Evolutionary conservation across 2,888 invertebrate genomes (phyloP).

Genomic region (Caenorhabditis angaria): DNA sequence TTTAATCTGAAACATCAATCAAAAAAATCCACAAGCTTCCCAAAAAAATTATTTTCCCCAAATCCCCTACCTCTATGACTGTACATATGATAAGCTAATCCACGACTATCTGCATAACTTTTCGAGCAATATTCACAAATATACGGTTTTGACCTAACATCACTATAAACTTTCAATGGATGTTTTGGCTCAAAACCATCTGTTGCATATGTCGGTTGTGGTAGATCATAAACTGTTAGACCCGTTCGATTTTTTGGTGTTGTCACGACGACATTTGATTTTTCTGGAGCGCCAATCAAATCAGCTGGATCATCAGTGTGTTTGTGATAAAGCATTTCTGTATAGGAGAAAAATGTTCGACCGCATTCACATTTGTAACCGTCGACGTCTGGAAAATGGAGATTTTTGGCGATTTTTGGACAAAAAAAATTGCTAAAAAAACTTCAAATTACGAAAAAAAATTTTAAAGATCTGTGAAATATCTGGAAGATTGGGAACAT

Average conservation of each 20-base stretch:
- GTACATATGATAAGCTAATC: slow-evolving; percentile 71
- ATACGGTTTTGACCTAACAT: slow-evolving; percentile 69
- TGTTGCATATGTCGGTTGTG: slow-evolving; percentile 64
- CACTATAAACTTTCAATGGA: slow-evolving; percentile 65
- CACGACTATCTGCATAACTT: slow-evolving; percentile 67
- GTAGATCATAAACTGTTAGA: slow-evolving; percentile 54
- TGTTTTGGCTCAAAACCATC: slow-evolving; percentile 70
- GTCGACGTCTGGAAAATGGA: slow-evolving; percentile 54
- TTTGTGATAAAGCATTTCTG: slow-evolving; percentile 71
- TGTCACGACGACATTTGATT: slow-evolving; percentile 27
- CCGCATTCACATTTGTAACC: slow-evolving; percentile 72
- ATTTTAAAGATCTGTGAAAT: too few species aligned
- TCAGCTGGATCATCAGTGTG: slow-evolving; percentile 64
- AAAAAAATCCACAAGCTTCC: not conserved
- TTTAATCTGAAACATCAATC: too few species aligned
- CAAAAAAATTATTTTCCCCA: too few species aligned
- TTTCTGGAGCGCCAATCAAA: slow-evolving; percentile 39
- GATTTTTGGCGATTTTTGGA: not conserved
- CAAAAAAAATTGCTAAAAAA: too few species aligned
- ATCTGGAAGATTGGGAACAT: too few species aligned
- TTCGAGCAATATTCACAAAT: slow-evolving; percentile 72
- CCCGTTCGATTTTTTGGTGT: slow-evolving; percentile 24
- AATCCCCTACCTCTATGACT: slow-evolving; percentile 56
- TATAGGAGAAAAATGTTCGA: slow-evolving; percentile 69
- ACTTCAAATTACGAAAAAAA: not conserved